phyloP scores from a whole-genome alignment of 2,797 vertebrate genomes.

The Varecia variegata region DNA sequence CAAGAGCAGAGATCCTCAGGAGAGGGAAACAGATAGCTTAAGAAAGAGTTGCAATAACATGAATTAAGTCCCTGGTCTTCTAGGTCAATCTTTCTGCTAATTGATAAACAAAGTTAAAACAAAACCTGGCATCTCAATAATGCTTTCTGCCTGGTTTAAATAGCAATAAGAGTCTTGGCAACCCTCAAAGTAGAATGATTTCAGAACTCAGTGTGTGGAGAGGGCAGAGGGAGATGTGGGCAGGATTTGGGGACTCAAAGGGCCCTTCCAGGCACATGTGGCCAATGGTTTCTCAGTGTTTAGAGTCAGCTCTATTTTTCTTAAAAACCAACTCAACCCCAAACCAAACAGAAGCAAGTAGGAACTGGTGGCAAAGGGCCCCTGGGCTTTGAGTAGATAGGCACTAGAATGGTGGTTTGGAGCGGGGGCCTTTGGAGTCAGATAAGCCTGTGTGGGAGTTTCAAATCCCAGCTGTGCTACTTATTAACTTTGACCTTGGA shows the following conservation, averaged over 20 bases:
- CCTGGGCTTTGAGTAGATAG: not conserved
- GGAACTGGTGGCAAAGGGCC: not conserved
- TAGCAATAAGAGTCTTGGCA: not conserved
- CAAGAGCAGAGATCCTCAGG: not conserved
- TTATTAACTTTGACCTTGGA: slow-evolving; percentile 1
- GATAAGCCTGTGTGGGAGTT: not conserved
- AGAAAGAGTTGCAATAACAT: not conserved
- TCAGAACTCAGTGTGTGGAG: not conserved
- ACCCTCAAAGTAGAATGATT: not conserved
- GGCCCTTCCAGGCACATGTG: not conserved
- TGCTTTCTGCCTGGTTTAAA: not conserved
- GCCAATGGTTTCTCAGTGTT: not conserved
- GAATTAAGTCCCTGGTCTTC: not conserved
- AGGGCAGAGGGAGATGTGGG: not conserved
- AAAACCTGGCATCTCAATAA: not conserved
- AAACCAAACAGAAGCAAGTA: not conserved
- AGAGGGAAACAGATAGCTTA: not conserved
- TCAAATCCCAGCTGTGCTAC: not conserved
- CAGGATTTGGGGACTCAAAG: not conserved
- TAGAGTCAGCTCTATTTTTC: not conserved
- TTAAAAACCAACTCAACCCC: not conserved
- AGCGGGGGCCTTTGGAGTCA: not conserved
- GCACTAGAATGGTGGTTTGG: not conserved
- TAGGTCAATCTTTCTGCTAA: not conserved
- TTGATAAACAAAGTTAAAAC: not conserved